Evolutionary conservation across 2,888 invertebrate species (phyloP), one percentile per base, ranked within the genome.

Genomic region (Polymixis lichenea): DNA sequence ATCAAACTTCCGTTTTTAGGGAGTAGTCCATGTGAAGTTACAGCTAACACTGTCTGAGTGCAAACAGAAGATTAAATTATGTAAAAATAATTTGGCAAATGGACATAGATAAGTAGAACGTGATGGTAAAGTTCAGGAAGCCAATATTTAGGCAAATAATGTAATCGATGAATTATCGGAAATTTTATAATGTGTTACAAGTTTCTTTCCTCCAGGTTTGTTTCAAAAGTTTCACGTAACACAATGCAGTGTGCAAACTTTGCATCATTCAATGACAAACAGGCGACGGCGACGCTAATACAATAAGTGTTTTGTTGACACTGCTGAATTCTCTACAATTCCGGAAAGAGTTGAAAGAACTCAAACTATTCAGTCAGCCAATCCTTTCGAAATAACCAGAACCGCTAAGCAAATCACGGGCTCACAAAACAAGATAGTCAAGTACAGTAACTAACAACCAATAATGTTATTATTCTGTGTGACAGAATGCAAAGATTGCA

Each of bases 401-500:
- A 64, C 67, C 55, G 70, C 70, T 71, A 81, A 61, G 76, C 76
- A 82, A 78, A 77, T 78, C 49, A 38, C 71, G 2, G 51, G 19
- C 71, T 46, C 71, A 77, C 84, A 80, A 76, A 84, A 86, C 85
- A 56, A 78, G 86, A 80, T 75, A 84, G 66, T 81, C 85, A 78
- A 81, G 85, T 86, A 85, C 71, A 78, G 85, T 68, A 85, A 77
- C 77, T 75, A 84, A 84, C 84, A 72, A 79, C 87, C 89, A 87
- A 90, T 90, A 90, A 89, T 90, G 83, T 89, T 88, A 91, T 92
- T 90, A 90, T 89, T 84, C 86, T 89, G 89, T 87, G 89, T 89
- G 91, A 91, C 90, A 93, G 93, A 94, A 94, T 93, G 93, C 90
- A 90, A 89, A 91, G 93, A 95, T 94, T 95, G 95, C 94, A 92